phyloP scores from a whole-genome alignment of 2,888 invertebrate genomes.

The Agriopis leucophaearia region DNA sequence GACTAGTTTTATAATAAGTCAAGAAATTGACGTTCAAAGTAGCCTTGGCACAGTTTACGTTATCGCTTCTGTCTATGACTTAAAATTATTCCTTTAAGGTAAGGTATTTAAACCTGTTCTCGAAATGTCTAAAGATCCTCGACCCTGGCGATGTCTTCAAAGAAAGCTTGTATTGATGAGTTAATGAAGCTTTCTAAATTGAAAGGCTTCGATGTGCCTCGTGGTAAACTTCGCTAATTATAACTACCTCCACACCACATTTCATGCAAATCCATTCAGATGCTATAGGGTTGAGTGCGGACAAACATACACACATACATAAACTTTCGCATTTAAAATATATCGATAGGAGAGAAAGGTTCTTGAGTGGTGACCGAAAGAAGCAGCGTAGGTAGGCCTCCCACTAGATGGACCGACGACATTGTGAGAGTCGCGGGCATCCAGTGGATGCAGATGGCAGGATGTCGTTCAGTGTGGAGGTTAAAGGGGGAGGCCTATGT shows the following conservation, averaged over 20 bases:
- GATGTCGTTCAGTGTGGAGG: too few species aligned
- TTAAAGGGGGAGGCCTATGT: too few species aligned
- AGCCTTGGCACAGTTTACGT: background rate
- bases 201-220: slow-evolving; percentile 11
- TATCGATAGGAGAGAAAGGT: too few species aligned
- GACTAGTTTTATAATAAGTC: background rate
- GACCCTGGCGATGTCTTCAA: slow-evolving; percentile 56
- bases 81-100: slow-evolving; percentile 4
- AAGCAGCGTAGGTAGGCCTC: too few species aligned
- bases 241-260: too few species aligned
- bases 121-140: slow-evolving; percentile 64
- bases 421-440: too few species aligned
- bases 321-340: background rate
- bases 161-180: slow-evolving; percentile 74
- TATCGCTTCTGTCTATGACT: slow-evolving; percentile 6
- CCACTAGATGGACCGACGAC: too few species aligned
- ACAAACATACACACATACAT: too few species aligned
- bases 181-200: slow-evolving; percentile 63
- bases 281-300: too few species aligned
- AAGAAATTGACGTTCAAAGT: background rate
- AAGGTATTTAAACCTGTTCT: slow-evolving; percentile 52
- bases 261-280: too few species aligned
- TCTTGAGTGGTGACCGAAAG: too few species aligned
- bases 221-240: slow-evolving; percentile 18
- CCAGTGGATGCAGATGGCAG: too few species aligned